These are phyloP conservation scores for Drosophila athabasca DNA, from an alignment of 1,140 invertebrate genomes.

Conservation along the genomic window DNA sequence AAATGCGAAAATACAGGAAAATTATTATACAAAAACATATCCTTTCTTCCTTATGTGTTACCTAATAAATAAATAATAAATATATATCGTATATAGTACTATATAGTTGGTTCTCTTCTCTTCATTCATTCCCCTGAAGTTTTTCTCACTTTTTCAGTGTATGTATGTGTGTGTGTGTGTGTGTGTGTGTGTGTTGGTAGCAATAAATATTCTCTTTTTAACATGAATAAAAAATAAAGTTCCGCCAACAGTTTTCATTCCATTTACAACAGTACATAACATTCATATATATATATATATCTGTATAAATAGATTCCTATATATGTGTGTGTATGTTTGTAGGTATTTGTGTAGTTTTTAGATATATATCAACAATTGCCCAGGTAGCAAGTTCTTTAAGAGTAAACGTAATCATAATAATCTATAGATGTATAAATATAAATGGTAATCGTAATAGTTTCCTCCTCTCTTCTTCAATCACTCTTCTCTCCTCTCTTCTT, in stretches of 20 bases:
- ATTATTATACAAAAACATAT: slow-evolving; percentile 32
- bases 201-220: slow-evolving; percentile 58
- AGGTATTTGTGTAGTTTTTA: slow-evolving; percentile 30
- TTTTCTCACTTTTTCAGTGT: slow-evolving; percentile 7
- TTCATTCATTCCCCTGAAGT: slow-evolving; percentile 21
- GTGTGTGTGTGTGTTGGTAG: slow-evolving; percentile 20
- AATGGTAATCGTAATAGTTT: slow-evolving; percentile 60
- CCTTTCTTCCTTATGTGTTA: slow-evolving; percentile 6
- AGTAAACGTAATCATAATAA: slow-evolving; percentile 59
- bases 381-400: slow-evolving; percentile 69
- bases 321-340: slow-evolving; percentile 1
- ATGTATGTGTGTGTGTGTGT: slow-evolving; percentile 4
- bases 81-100: background rate
- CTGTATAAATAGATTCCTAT: slow-evolving; percentile 52
- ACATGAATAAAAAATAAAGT: slow-evolving; percentile 78
- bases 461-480: background rate
- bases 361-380: slow-evolving; percentile 79
- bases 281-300: slow-evolving; percentile 53
- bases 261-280: slow-evolving; percentile 63
- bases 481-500: background rate
- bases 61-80: slow-evolving; percentile 18
- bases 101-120: slow-evolving; percentile 1
- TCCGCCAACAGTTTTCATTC: slow-evolving; percentile 47
- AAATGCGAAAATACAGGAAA: slow-evolving; percentile 76
- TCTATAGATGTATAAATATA: slow-evolving; percentile 46